Percentiles rank a stretch among this genome's conserved stretches.
Conservation (phyloP, 2,888 invertebrate species). For the Helleia helle region DNA sequence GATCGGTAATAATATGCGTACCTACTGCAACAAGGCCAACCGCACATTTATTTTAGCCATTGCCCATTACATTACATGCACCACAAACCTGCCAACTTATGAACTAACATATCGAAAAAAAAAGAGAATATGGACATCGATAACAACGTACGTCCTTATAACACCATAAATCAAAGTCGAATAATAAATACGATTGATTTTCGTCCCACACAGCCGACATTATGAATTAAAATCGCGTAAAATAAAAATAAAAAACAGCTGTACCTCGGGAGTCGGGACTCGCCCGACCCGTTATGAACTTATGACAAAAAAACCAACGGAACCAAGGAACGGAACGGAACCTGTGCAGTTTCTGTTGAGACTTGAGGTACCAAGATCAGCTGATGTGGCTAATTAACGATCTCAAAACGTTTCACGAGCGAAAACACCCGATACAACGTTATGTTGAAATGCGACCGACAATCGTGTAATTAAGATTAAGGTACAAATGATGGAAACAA, state of each 20-base stretch:
- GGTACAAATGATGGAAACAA: background rate
- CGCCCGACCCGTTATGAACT: constrained; percentile 33
- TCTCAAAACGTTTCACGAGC: background rate
- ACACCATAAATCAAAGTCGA: background rate
- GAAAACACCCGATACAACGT: background rate
- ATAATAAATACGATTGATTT: constrained; percentile 1
- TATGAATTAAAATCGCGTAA: constrained; percentile 18
- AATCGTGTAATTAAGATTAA: background rate
- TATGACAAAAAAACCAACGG: too few species aligned
- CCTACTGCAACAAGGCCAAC: background rate
- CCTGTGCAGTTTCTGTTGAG: background rate
- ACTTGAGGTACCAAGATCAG: constrained; percentile 6
- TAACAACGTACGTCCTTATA: background rate
- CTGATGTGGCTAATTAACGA: background rate
- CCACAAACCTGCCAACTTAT: background rate
- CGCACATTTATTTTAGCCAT: background rate
- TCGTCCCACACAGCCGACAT: constrained; percentile 4
- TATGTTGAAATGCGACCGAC: background rate
- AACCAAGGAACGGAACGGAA: constrained; percentile 11
- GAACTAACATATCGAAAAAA: background rate
- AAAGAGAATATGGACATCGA: background rate
- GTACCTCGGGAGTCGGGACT: constrained; percentile 30
- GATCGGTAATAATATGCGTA: background rate
- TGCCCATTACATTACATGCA: background rate
- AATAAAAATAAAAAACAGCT: constrained; percentile 17